These are phyloP conservation scores for Tenualosa ilisha DNA, from an alignment of 2,797 vertebrate species.

Conservation along the genomic window DNA sequence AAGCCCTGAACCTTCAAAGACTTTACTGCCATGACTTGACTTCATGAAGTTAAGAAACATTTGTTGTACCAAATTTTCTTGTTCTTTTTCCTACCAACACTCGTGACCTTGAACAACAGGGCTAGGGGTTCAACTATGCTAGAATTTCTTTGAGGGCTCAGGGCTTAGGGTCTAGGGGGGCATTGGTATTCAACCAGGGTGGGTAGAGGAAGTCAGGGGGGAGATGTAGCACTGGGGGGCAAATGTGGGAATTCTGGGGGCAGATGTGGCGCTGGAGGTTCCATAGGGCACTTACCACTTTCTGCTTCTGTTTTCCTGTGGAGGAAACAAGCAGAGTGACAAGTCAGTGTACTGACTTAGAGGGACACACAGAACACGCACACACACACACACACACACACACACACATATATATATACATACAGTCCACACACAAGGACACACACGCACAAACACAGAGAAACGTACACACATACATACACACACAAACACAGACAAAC, in stretches of 20 bases:
- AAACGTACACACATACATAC: background rate
- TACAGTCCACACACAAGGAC: background rate
- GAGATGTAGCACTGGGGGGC: no score
- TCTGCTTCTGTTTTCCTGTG: constrained; percentile 99
- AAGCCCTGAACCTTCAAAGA: no score
- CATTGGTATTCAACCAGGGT: no score
- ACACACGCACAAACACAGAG: background rate
- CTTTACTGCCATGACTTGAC: no score
- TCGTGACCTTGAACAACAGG: no score
- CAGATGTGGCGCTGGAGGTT: background rate
- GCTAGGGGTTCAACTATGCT: no score
- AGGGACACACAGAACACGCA: background rate
- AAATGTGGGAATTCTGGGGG: background rate
- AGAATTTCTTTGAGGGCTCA: no score
- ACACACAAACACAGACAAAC: background rate
- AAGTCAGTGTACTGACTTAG: constrained; percentile 60
- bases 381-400: background rate
- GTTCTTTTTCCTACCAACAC: no score
- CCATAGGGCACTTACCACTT: constrained; percentile 89
- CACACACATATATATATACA: background rate
- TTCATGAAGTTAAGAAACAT: no score
- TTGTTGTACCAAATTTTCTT: no score
- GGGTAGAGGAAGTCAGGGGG: background rate
- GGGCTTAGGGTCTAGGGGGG: background rate
- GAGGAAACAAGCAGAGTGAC: constrained; percentile 75